These are phyloP conservation scores for Callocephalon fimbriatum DNA, from an alignment of 2,113 vertebrate genomes.

Conservation along the genomic window DNA sequence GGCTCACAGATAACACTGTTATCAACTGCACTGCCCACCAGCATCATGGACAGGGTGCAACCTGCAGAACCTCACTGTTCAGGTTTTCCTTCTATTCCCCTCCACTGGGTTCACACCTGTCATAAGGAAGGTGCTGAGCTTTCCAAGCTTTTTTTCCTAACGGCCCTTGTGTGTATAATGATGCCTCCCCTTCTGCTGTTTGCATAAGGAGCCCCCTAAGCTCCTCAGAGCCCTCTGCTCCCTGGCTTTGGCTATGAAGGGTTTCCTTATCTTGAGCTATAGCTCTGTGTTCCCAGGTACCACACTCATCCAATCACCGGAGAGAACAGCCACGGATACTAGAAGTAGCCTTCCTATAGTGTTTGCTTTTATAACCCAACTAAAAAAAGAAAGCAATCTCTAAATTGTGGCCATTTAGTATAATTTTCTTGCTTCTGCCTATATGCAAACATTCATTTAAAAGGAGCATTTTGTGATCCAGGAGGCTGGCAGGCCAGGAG, in stretches of 20 bases:
- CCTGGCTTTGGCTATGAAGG: neutral
- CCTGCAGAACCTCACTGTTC: rapidly evolving
- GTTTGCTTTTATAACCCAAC: neutral
- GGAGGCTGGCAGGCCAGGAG: neutral
- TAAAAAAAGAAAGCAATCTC: neutral
- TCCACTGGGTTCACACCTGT: neutral
- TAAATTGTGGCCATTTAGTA: neutral
- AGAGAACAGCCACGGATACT: neutral
- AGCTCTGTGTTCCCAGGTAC: neutral
- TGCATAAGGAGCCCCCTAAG: neutral
- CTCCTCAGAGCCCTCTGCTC: neutral
- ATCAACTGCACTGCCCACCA: rapidly evolving
- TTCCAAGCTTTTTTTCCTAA: rapidly evolving
- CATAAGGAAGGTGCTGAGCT: neutral
- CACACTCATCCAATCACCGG: neutral
- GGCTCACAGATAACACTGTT: neutral
- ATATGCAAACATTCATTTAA: neutral
- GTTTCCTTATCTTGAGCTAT: rapidly evolving
- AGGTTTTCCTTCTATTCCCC: neutral
- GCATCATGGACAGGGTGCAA: rapidly evolving
- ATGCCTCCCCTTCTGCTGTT: neutral
- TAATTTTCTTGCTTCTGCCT: neutral
- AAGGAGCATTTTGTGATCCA: neutral
- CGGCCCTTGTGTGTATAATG: rapidly evolving
- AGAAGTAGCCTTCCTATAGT: neutral